Percentiles rank a stretch among this genome's conserved stretches.
These are phyloP conservation scores for Cisticola juncidis DNA, from an alignment of 2,113 vertebrate genomes.

Conservation along the genomic window DNA sequence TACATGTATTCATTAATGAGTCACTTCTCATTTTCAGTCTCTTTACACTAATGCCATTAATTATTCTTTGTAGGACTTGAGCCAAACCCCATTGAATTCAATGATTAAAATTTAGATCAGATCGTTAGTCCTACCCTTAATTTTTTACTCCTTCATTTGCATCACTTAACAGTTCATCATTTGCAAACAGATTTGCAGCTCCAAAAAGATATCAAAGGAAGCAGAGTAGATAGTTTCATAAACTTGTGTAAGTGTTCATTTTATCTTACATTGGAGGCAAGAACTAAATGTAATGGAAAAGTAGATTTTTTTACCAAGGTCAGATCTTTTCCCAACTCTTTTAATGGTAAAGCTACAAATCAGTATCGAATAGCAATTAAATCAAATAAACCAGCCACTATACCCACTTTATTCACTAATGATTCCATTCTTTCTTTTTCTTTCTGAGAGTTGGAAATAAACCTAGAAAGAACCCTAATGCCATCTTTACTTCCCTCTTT, in stretches of 20 bases:
- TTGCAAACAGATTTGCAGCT: background rate
- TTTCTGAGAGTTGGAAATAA: background rate
- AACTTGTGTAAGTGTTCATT: background rate
- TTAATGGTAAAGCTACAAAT: background rate
- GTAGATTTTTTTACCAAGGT: background rate
- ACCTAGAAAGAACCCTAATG: background rate
- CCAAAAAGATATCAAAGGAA: background rate
- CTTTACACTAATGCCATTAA: constrained; percentile 55
- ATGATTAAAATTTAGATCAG: constrained; percentile 28
- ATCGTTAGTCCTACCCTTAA: background rate
- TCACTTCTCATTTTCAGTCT: constrained; percentile 51
- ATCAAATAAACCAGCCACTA: background rate
- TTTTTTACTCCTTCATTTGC: background rate
- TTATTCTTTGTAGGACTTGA: constrained; percentile 38
- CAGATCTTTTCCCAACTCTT: background rate
- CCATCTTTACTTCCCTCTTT: background rate
- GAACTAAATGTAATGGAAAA: background rate
- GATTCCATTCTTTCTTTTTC: background rate
- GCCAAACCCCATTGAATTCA: constrained; percentile 16
- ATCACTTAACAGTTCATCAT: background rate
- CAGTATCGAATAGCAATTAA: background rate
- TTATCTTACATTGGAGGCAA: background rate
- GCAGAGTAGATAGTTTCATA: background rate
- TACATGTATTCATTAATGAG: constrained; percentile 28
- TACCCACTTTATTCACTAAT: background rate